Percentiles rank a stretch among this genome's conserved stretches.
Evolutionary conservation across 1,140 invertebrate genomes (phyloP).

Genomic region (Arion vulgaris): DNA sequence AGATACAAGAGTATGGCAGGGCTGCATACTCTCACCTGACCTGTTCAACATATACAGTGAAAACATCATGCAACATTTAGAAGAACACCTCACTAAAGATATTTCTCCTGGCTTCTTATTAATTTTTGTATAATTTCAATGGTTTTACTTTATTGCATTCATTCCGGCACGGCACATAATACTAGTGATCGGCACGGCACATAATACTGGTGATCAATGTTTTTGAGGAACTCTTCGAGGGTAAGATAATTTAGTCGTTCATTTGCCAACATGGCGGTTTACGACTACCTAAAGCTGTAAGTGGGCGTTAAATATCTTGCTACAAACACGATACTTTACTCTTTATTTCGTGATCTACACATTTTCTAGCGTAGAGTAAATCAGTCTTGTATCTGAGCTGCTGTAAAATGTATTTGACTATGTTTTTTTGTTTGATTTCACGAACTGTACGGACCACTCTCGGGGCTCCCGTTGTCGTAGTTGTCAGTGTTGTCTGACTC

Average conservation of each 20-base stretch:
- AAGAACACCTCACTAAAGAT: no score
- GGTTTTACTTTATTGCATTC: no score
- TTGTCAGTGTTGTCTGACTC: not conserved
- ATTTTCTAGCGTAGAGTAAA: not conserved
- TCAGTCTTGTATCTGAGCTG: not conserved
- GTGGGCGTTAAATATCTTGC: slow-evolving; percentile 2
- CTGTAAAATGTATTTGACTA: not conserved
- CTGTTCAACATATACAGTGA: no score
- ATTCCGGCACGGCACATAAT: no score
- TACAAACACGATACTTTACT: not conserved
- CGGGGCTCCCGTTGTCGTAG: not conserved
- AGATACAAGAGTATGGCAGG: no score
- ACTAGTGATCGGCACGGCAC: no score
- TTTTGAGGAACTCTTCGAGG: slow-evolving; percentile 4
- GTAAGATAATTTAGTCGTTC: not conserved
- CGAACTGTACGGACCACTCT: not conserved
- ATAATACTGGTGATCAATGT: no score
- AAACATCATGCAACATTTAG: no score
- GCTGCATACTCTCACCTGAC: no score
- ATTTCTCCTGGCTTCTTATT: no score
- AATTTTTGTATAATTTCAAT: no score
- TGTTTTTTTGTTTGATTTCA: not conserved
- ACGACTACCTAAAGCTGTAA: slow-evolving; percentile 26
- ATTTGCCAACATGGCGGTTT: slow-evolving; percentile 35
- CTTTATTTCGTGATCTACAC: not conserved